These are phyloP conservation scores for Morelia viridis DNA, from an alignment of 2,797 vertebrate genomes.

Conservation along the genomic window DNA sequence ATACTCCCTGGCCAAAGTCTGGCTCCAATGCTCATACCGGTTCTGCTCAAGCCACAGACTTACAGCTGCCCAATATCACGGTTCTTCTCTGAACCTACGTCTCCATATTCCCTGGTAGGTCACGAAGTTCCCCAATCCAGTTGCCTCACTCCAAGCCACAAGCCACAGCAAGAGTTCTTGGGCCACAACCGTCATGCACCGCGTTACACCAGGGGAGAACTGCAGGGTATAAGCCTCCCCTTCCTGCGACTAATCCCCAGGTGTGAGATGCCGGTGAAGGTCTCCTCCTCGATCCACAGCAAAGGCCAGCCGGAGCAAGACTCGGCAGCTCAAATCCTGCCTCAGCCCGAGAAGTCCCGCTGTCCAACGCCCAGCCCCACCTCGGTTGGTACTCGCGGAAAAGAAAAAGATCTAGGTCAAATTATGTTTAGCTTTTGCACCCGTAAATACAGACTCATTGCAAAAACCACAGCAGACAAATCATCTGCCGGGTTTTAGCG, in stretches of 20 bases:
- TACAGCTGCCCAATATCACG: neutral
- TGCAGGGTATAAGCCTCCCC: neutral
- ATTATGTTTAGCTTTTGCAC: neutral
- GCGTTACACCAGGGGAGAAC: no score
- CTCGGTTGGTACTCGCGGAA: neutral
- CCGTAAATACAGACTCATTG: neutral
- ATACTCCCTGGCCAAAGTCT: neutral
- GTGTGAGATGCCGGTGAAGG: rapidly evolving
- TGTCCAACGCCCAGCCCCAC: neutral
- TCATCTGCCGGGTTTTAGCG: neutral
- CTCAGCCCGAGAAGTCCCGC: neutral
- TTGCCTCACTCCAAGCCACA: neutral
- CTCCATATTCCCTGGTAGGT: neutral
- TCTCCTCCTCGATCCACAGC: neutral
- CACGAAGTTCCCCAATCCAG: neutral
- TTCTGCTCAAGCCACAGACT: neutral
- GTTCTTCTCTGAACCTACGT: neutral
- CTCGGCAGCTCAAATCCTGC: neutral
- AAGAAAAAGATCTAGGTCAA: neutral
- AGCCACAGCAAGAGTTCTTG: no score
- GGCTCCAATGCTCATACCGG: neutral
- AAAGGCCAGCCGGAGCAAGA: neutral
- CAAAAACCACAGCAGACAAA: neutral
- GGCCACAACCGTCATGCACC: neutral
- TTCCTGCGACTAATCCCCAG: neutral